phyloP scores from a whole-genome alignment of 2,888 invertebrate species.

The Lagria hirta region DNA sequence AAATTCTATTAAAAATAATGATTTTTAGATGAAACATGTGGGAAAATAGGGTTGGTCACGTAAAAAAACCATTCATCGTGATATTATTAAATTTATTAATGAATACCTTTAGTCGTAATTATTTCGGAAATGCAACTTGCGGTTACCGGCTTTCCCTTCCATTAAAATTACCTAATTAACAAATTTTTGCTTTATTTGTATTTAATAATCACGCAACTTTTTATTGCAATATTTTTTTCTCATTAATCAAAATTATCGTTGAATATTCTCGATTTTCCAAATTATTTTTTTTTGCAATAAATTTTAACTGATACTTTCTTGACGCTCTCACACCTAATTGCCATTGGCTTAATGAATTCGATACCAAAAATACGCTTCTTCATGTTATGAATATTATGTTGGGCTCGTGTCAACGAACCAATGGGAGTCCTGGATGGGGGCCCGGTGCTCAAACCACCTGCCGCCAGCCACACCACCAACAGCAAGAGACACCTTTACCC shows the following conservation, averaged over 20 bases:
- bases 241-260: too few relatives aligned
- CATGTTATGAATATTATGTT: conserved; percentile 31
- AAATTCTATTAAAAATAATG: conserved; percentile 9
- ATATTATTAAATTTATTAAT: neutral
- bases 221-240: too few relatives aligned
- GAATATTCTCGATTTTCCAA: too few relatives aligned
- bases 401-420: conserved; percentile 50
- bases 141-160: conserved; percentile 14
- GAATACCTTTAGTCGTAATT: neutral
- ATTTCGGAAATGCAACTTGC: conserved; percentile 4
- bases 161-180: conserved; percentile 12
- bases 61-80: neutral
- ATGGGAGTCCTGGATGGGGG: conserved; percentile 44
- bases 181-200: too few relatives aligned
- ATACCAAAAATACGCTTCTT: conserved; percentile 28
- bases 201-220: too few relatives aligned
- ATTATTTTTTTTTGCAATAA: too few relatives aligned
- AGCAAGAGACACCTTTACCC: conserved; percentile 22
- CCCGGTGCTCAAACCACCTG: conserved; percentile 51
- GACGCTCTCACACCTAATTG: conserved; percentile 21
- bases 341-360: conserved; percentile 29
- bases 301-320: too few relatives aligned
- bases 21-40: conserved; percentile 10
- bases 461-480: conserved; percentile 27
- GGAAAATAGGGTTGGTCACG: conserved; percentile 12